phyloP scores from a whole-genome alignment of 2,888 invertebrate genomes.

The Nesidiocoris tenuis region DNA sequence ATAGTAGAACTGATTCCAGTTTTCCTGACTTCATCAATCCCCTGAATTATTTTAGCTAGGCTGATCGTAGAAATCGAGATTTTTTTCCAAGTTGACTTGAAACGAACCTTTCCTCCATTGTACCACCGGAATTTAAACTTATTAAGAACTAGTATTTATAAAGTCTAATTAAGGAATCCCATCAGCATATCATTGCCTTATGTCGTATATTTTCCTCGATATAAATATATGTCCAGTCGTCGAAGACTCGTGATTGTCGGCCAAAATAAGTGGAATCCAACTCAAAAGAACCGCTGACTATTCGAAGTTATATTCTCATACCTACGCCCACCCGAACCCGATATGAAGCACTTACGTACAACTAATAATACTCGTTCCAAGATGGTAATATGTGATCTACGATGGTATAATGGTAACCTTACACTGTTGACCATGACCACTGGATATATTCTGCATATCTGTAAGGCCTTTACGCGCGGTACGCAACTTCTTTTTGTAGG shows the following conservation, averaged over 20 bases:
- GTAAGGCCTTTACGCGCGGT: conserved; percentile 44
- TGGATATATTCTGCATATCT: conserved; percentile 48
- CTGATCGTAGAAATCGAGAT: too few species aligned
- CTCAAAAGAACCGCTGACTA: not conserved
- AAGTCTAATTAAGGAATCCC: conserved; percentile 10
- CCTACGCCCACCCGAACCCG: not conserved
- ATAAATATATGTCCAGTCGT: conserved; percentile 40
- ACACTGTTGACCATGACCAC: conserved; percentile 33
- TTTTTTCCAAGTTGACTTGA: not conserved
- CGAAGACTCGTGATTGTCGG: conserved; percentile 17
- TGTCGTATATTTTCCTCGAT: conserved; percentile 30
- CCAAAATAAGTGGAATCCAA: conserved; percentile 4
- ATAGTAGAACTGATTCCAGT: too few species aligned
- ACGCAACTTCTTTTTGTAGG: conserved; percentile 24
- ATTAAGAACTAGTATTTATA: not conserved
- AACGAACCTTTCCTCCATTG: not conserved
- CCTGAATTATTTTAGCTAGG: too few species aligned
- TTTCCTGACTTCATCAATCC: too few species aligned
- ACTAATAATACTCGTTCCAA: not conserved
- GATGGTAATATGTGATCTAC: not conserved
- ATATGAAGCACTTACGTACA: conserved; percentile 1
- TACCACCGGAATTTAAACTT: not conserved
- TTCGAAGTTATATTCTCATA: not conserved
- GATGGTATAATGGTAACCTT: not conserved
- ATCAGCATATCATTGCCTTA: conserved; percentile 45